Evolutionary conservation across 2,888 invertebrate genomes (phyloP), one percentile per base, ranked within the genome.

Genomic region (Omphaloscelis lunosa): DNA sequence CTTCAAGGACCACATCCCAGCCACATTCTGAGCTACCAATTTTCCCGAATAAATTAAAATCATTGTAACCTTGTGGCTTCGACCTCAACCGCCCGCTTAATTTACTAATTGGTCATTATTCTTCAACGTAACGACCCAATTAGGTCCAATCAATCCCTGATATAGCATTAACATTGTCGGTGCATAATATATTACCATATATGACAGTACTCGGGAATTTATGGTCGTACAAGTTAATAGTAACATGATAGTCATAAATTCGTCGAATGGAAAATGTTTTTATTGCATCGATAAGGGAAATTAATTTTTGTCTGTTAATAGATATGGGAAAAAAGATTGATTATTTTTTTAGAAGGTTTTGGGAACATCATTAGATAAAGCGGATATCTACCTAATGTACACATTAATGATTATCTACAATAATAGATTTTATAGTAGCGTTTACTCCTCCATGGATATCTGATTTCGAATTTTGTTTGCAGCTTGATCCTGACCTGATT

Each of bases 31-130:
- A 67, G 69, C 72, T 80, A 83, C 82, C 56, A 58, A 83, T 76
- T 88, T 88, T 88, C 87, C 88, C 90, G 90, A 91, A 90, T 92
- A 92, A 89, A 89, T 88, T 90, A 90, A 91, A 90, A 89, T 88
- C 86, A 88, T 90, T 89, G 88, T 90, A 91, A 90, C 91, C 90
- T 88, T 84, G 91, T 92, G 91, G 90, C 90, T 90, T 84, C 90
- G 88, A 92, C 91, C 90, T 93, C 89, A 89, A 90, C 91, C 88
- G 91, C 89, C 91, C 93, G 91, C 91, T 94, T 94, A 95, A 95
- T 95, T 94, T 93, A 93, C 94, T 95, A 95, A 96, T 95, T 95
- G 96, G 93, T 93, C 93, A 95, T 95, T 94, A 94, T 93, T 95
- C 93, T 93, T 94, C 93, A 90, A 93, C 90, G 90, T 94, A 94